Conservation (phyloP, 2,888 invertebrate genomes). For the Kryphioiulus occultus region DNA sequence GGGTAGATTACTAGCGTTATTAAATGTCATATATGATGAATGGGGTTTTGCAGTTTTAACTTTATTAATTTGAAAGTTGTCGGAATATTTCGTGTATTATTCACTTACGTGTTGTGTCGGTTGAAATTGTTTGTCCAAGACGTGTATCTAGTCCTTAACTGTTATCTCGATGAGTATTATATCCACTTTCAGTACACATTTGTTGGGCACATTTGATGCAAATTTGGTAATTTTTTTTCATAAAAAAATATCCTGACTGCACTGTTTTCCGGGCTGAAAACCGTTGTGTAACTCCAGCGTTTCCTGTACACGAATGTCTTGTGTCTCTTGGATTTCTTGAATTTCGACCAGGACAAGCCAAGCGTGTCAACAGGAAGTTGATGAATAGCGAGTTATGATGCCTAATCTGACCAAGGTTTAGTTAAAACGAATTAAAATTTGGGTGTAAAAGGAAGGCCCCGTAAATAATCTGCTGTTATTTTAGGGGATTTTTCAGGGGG, state of each 20-base stretch:
- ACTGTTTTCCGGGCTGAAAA: neutral
- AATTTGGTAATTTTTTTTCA: neutral
- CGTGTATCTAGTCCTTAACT: neutral
- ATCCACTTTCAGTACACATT: neutral
- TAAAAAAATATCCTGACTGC: too few species aligned
- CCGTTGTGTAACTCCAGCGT: neutral
- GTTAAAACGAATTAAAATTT: neutral
- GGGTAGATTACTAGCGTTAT: too few species aligned
- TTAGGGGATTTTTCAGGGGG: neutral
- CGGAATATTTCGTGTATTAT: too few species aligned
- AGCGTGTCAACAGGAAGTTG: neutral
- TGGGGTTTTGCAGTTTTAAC: too few species aligned
- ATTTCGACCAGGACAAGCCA: constrained; percentile 5
- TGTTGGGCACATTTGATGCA: neutral
- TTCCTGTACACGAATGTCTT: neutral
- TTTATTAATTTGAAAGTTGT: too few species aligned
- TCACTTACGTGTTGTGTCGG: neutral
- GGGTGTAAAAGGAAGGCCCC: neutral
- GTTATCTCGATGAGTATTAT: neutral
- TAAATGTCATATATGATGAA: too few species aligned
- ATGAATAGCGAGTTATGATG: neutral
- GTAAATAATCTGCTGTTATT: neutral
- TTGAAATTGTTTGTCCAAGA: neutral
- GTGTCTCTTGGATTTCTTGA: neutral
- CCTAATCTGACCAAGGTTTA: neutral